Conservation (phyloP, 2,113 vertebrate species). For the Sinocyclocheilus anophthalmus region DNA sequence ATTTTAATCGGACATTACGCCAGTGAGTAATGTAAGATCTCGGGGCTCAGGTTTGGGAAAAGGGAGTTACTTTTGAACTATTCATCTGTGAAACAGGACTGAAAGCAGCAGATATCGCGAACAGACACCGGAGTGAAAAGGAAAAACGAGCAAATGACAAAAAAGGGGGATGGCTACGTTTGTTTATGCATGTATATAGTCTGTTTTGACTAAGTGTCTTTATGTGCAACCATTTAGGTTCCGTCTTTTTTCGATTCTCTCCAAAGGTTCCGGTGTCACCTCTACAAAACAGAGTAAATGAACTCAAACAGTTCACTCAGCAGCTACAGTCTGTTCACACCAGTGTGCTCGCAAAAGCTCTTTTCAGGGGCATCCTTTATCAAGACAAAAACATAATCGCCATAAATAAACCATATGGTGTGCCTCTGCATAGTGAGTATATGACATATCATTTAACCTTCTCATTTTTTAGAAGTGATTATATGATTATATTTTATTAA, state of each 20-base stretch:
- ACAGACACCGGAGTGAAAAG: slow-evolving; percentile 63
- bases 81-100: slow-evolving; percentile 23
- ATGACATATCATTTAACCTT: too few relatives aligned
- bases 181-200: not conserved
- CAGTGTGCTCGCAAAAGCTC: slow-evolving; percentile 88
- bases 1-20: not conserved
- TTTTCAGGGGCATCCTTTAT: slow-evolving; percentile 75
- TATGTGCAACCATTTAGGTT: not conserved
- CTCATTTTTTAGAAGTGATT: too few relatives aligned
- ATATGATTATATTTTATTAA: too few relatives aligned
- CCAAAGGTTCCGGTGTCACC: slow-evolving; percentile 64
- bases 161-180: slow-evolving; percentile 39
- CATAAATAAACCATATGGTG: slow-evolving; percentile 88
- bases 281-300: slow-evolving; percentile 66
- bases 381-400: slow-evolving; percentile 80
- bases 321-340: slow-evolving; percentile 86
- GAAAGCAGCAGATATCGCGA: slow-evolving; percentile 71
- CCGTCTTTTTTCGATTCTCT: not conserved
- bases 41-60: not conserved
- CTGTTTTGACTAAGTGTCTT: not conserved
- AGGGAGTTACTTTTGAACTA: not conserved
- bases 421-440: slow-evolving; percentile 85
- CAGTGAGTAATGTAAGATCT: not conserved
- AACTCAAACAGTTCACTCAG: slow-evolving; percentile 73
- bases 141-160: not conserved